These are phyloP conservation scores for Esox lucius DNA, from an alignment of 2,797 vertebrate species.

Conservation along the genomic window DNA sequence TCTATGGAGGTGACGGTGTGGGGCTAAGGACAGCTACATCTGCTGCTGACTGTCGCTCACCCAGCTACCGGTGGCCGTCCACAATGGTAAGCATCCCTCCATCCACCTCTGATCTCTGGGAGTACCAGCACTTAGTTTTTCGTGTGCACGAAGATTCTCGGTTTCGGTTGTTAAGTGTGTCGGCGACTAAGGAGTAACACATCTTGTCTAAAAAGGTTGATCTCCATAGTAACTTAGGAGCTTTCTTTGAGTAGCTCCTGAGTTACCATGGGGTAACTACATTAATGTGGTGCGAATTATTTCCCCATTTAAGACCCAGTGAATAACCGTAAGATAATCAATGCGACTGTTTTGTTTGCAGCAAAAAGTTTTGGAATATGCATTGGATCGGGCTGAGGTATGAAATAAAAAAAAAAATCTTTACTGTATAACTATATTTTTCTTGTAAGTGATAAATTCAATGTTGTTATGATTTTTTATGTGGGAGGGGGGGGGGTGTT, in stretches of 20 bases:
- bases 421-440: neutral
- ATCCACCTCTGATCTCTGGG: neutral
- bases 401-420: too few species aligned
- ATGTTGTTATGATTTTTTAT: neutral
- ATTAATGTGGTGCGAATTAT: neutral
- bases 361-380: conserved; percentile 97
- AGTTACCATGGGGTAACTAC: neutral
- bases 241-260: neutral
- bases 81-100: conserved; percentile 72
- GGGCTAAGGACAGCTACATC: conserved; percentile 76
- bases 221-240: too few species aligned
- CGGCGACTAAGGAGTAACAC: too few species aligned
- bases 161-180: neutral
- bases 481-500: neutral
- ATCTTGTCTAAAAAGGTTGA: too few species aligned
- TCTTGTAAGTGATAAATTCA: neutral
- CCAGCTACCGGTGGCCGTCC: conserved; percentile 74
- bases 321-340: neutral
- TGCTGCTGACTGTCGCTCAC: conserved; percentile 69
- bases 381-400: conserved; percentile 99
- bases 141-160: neutral
- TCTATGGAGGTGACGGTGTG: conserved; percentile 76
- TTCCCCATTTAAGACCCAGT: neutral
- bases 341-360: conserved; percentile 55
- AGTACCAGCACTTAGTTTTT: neutral